These are phyloP conservation scores for Hiodon tergisus DNA, from an alignment of 2,113 vertebrate genomes.

Conservation along the genomic window DNA sequence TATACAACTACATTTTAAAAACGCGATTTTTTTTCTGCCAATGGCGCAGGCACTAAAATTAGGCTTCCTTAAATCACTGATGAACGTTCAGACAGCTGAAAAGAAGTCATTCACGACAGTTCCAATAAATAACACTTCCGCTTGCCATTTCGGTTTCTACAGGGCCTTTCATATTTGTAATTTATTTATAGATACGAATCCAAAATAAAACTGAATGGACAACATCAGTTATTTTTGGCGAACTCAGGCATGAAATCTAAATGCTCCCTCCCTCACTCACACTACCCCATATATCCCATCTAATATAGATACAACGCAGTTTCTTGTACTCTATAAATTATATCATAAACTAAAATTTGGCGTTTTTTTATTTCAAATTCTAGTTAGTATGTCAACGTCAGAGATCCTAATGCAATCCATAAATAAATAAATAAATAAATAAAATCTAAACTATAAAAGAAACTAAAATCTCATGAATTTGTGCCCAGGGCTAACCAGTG, in stretches of 20 bases:
- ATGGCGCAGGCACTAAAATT: neutral
- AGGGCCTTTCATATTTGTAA: neutral
- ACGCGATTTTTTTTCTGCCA: too few species aligned
- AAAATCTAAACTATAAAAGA: slow-evolving; percentile 71
- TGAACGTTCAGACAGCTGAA: slow-evolving; percentile 39
- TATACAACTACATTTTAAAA: too few species aligned
- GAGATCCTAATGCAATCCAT: slow-evolving; percentile 46
- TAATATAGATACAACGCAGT: neutral
- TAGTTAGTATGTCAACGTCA: slow-evolving; percentile 48
- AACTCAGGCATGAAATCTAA: neutral
- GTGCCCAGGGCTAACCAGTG: slow-evolving; percentile 84
- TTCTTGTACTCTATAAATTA: slow-evolving; percentile 5
- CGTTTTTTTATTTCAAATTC: slow-evolving; percentile 45
- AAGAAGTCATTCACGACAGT: slow-evolving; percentile 15
- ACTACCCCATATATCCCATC: neutral
- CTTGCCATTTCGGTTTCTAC: slow-evolving; percentile 3
- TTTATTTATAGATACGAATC: neutral
- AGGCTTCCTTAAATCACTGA: neutral
- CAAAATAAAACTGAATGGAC: neutral
- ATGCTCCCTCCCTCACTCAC: neutral
- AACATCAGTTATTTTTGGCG: neutral
- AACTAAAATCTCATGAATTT: slow-evolving; percentile 76
- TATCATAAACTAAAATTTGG: neutral
- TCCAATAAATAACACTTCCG: neutral
- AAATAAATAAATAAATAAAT: slow-evolving; percentile 65